These are phyloP conservation scores for Cabera pusaria DNA, from an alignment of 2,888 invertebrate genomes.

Conservation along the genomic window DNA sequence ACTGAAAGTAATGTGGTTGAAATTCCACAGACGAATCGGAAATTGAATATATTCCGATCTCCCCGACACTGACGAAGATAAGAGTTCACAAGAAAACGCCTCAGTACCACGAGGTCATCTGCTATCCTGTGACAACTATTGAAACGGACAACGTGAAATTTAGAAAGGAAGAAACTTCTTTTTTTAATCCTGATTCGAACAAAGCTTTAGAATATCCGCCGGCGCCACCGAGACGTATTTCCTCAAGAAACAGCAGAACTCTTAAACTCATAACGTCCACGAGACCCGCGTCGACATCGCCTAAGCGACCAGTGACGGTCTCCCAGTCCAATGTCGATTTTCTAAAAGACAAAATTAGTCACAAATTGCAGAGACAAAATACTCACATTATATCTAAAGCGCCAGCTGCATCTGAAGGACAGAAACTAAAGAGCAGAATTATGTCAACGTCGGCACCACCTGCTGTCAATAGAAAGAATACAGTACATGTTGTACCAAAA, in stretches of 20 bases:
- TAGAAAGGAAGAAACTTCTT: constrained; percentile 84
- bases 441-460: constrained; percentile 73
- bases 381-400: constrained; percentile 65
- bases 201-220: constrained; percentile 79
- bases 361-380: constrained; percentile 80
- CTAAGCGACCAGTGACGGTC: constrained; percentile 54
- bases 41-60: constrained; percentile 92
- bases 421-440: constrained; percentile 46
- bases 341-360: constrained; percentile 84
- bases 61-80: constrained; percentile 91
- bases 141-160: constrained; percentile 68
- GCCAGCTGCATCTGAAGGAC: constrained; percentile 28
- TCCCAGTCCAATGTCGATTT: constrained; percentile 82
- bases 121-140: constrained; percentile 82
- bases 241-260: constrained; percentile 89
- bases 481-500: constrained; percentile 34
- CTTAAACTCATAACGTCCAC: constrained; percentile 84
- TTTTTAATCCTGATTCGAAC: constrained; percentile 63
- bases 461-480: constrained; percentile 63
- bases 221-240: constrained; percentile 89
- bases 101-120: constrained; percentile 81
- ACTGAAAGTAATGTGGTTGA: constrained; percentile 56
- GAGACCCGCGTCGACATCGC: constrained; percentile 65
- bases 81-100: constrained; percentile 87
- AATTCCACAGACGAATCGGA: constrained; percentile 88